Base-by-base conservation (phyloP, 2,797 vertebrate species). In the Taeniopygia guttata region DNA sequence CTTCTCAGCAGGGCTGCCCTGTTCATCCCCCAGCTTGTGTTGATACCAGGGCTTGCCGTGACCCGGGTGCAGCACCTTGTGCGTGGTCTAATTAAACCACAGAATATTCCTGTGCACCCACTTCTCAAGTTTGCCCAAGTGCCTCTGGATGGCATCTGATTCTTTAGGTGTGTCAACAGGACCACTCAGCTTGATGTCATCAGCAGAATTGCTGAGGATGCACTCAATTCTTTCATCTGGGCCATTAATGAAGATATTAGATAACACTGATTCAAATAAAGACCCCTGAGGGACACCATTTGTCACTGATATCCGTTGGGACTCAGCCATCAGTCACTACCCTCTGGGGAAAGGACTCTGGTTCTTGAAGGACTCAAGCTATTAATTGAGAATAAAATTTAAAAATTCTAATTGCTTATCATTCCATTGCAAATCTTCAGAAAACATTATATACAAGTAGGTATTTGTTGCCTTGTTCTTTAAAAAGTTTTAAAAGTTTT, bases 21-120 rank as follows among this genome's bases (percentile, higher is more conserved):
- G 5, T 40, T n/a, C 7, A 34, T 34, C 5, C 38, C 13, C 23
- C 27, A 49, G 5, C 13, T 7, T 25, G 5, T 7, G 36, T 10
- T 43, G 9, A 29, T 16, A 32, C 7, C 3, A 4, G 26, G 7
- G 10, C 3, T 4, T 55, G 10, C 22, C 2, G 3, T 5, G 3
- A 43, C 16, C 27, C 14, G 13, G 27, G 7, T 43, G 19, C 19
- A 55, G 27, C 30, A 52, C 11, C 27, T 36, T 29, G 19, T 3
- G 2, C 16, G 49, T 49, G 32, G 18, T 49, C 22, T 43, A 36
- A 16, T 25, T 10, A 49, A 68, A 48, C 13, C 13, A 14, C 36
- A 36, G 6, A 32, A n/a, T 7, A 42, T 43, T 75, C 13, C 69
- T 8, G 23, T 32, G 16, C 5, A 19, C 10, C 13, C 19, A 19